These are phyloP conservation scores for Eugnorisma glareosa DNA, from an alignment of 2,888 invertebrate species.

Conservation along the genomic window DNA sequence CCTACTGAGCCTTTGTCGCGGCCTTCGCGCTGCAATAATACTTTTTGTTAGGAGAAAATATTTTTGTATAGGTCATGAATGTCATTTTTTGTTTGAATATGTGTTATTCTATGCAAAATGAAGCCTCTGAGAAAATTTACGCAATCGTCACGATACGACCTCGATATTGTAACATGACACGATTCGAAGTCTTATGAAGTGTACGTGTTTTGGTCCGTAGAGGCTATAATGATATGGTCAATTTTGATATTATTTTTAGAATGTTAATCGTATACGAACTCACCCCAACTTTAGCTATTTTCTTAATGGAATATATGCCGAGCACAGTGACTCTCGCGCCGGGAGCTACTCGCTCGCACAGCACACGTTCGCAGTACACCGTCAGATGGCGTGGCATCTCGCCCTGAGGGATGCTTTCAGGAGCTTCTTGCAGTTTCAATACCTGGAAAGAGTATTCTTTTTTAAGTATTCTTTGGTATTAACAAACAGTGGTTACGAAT, in stretches of 20 bases:
- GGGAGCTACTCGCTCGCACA: constrained; percentile 98
- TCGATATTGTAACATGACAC: not conserved
- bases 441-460: constrained; percentile 82
- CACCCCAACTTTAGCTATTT: constrained; percentile 92
- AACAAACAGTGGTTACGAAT: not conserved
- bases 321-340: constrained; percentile 98
- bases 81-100: not conserved
- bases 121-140: not conserved
- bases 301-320: constrained; percentile 99
- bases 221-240: not conserved
- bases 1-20: constrained; percentile 96
- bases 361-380: constrained; percentile 96
- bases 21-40: constrained; percentile 90
- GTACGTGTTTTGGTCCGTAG: not conserved
- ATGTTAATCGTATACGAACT: constrained; percentile 59
- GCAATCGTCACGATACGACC: not conserved
- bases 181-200: not conserved
- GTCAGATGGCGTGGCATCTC: constrained; percentile 99
- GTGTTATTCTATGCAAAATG: not conserved
- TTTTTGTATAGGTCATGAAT: not conserved
- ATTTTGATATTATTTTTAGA: not conserved
- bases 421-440: constrained; percentile 98
- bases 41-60: not conserved
- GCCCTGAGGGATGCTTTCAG: constrained; percentile 97
- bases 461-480: not conserved